Conservation (phyloP, 2,888 invertebrate genomes). For the Alcis repandata region DNA sequence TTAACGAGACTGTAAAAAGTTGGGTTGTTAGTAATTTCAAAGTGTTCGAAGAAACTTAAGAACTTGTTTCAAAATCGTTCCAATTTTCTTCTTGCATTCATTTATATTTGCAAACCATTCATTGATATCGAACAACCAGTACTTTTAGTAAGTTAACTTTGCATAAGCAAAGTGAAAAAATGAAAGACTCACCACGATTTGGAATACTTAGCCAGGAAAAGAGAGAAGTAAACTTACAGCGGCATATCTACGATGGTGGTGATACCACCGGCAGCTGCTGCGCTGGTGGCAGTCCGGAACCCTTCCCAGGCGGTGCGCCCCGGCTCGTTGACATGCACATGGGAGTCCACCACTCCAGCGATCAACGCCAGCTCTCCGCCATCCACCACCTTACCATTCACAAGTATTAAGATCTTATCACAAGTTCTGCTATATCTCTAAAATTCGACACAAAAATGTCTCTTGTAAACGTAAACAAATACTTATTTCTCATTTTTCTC, state of each 20-base stretch:
- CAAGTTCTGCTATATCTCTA: background rate
- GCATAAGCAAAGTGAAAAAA: background rate
- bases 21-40: background rate
- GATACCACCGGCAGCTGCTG: slow-evolving; percentile 90
- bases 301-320: slow-evolving; percentile 92
- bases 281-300: slow-evolving; percentile 89
- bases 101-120: slow-evolving; percentile 2
- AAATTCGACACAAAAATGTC: no score
- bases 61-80: slow-evolving; percentile 25
- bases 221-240: slow-evolving; percentile 77
- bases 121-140: background rate
- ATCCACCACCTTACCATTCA: slow-evolving; percentile 60
- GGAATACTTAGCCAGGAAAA: background rate
- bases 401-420: background rate
- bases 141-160: background rate
- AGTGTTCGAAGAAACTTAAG: slow-evolving; percentile 3
- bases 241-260: slow-evolving; percentile 92
- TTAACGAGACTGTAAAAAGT: slow-evolving; percentile 11
- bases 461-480: no score
- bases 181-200: background rate
- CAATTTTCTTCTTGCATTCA: background rate
- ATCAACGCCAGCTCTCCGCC: slow-evolving; percentile 82
- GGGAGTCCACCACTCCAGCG: slow-evolving; percentile 90
- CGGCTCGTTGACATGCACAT: slow-evolving; percentile 92
- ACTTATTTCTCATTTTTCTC: background rate